phyloP scores from a whole-genome alignment of 2,797 vertebrate species.

The Urosaurus nigricauda region DNA sequence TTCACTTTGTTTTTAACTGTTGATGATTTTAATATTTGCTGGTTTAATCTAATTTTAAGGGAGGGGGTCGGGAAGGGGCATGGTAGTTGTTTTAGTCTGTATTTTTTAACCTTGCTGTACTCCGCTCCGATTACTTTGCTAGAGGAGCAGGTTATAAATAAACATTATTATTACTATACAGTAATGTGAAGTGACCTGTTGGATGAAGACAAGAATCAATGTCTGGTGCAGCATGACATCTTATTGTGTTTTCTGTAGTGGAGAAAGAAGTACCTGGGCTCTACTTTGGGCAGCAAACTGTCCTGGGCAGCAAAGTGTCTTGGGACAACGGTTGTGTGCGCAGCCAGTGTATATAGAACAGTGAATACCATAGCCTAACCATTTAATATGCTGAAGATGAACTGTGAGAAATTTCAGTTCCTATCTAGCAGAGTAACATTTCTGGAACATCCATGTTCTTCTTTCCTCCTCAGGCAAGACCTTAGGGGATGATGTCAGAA shows the following conservation, averaged over 20 bases:
- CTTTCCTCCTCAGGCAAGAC: conserved; percentile 22
- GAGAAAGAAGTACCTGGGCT: neutral
- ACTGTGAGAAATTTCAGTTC: neutral
- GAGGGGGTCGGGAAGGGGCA: no score
- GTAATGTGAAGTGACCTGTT: neutral
- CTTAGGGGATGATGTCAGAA: conserved; percentile 31
- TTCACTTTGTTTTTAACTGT: no score
- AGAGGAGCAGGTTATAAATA: no score
- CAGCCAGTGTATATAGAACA: neutral
- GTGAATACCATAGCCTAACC: neutral
- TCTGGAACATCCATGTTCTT: neutral
- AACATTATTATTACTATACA: no score
- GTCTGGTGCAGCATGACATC: neutral
- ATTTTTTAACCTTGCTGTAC: no score
- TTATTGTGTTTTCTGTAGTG: neutral
- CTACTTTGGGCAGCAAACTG: neutral
- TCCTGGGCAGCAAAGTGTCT: neutral
- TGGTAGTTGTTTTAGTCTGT: no score
- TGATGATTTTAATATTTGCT: no score
- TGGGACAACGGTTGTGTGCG: no score
- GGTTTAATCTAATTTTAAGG: no score
- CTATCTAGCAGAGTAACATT: neutral
- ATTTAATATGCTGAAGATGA: neutral
- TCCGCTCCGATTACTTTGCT: no score
- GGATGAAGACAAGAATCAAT: neutral